phyloP scores from a whole-genome alignment of 2,797 vertebrate genomes.

The Anisognathus igniventris region DNA sequence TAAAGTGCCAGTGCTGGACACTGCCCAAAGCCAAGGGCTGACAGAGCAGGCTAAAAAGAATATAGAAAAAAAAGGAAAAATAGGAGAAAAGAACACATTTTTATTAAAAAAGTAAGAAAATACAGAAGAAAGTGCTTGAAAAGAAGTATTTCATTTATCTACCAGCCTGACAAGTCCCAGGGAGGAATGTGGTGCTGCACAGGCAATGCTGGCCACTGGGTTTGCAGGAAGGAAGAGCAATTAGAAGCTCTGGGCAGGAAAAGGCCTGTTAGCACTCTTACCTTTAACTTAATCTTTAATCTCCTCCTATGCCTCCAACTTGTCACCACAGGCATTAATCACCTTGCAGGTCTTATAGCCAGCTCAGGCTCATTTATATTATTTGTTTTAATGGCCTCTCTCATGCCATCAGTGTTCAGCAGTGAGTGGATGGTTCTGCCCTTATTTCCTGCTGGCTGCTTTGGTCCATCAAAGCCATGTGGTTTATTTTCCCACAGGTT shows the following conservation, averaged over 20 bases:
- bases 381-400: constrained; percentile 34
- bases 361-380: constrained; percentile 34
- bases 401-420: neutral
- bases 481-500: constrained; percentile 5
- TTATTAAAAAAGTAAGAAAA: neutral
- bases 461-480: neutral
- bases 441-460: constrained; percentile 11
- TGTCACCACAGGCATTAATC: constrained; percentile 67
- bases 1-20: fast-evolving
- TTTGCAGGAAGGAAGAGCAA: constrained; percentile 53
- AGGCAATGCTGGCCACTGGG: neutral
- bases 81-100: fast-evolving
- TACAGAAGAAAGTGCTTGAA: neutral
- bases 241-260: constrained; percentile 47
- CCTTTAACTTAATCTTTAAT: constrained; percentile 65
- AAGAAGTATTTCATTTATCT: neutral
- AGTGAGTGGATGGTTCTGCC: neutral
- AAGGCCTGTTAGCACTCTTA: constrained; percentile 59
- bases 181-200: neutral
- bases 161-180: neutral
- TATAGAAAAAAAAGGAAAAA: neutral
- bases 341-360: constrained; percentile 20
- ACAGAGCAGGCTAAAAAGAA: neutral
- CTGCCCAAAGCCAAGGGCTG: neutral
- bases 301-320: constrained; percentile 52